phyloP scores from a whole-genome alignment of 2,888 invertebrate species.

The Theretra japonica region DNA sequence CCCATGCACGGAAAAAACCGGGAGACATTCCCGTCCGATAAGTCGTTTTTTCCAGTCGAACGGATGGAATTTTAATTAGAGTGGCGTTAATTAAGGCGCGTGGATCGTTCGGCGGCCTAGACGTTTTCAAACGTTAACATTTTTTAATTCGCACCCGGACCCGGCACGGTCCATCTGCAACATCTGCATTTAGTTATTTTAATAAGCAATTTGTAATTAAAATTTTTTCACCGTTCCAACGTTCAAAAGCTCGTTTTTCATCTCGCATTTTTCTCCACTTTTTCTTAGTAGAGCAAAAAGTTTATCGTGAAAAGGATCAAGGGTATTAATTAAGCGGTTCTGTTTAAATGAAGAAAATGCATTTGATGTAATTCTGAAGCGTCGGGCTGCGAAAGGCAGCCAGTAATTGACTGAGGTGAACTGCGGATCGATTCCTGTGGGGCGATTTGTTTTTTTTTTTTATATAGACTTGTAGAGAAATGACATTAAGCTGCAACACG shows the following conservation, averaged over 20 bases:
- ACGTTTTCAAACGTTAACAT: slow-evolving; percentile 34
- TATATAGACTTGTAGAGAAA: too few relatives aligned
- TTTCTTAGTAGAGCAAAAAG: neutral
- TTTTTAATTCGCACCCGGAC: slow-evolving; percentile 38
- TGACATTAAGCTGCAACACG: too few relatives aligned
- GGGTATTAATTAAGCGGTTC: neutral
- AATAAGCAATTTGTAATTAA: slow-evolving; percentile 43
- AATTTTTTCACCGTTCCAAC: slow-evolving; percentile 28
- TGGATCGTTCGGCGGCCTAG: slow-evolving; percentile 33
- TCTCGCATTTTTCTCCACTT: neutral
- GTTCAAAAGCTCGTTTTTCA: slow-evolving; percentile 20
- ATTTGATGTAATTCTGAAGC: neutral
- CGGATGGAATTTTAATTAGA: slow-evolving; percentile 81
- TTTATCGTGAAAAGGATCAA: neutral
- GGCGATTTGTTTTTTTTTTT: neutral
- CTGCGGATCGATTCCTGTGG: neutral
- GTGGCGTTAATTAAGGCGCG: slow-evolving; percentile 76
- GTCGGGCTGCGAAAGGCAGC: neutral
- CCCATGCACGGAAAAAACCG: slow-evolving; percentile 17
- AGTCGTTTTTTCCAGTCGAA: slow-evolving; percentile 65
- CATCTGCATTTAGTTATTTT: slow-evolving; percentile 42
- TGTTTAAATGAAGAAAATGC: slow-evolving; percentile 1
- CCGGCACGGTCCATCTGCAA: slow-evolving; percentile 35
- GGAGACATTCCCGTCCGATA: slow-evolving; percentile 43
- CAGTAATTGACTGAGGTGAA: neutral